A percentile compares a stretch with the other conserved stretches of the same genome.
These are phyloP conservation scores for Drosophila pectinifera DNA, from an alignment of 1,140 invertebrate genomes.

Conservation along the genomic window DNA sequence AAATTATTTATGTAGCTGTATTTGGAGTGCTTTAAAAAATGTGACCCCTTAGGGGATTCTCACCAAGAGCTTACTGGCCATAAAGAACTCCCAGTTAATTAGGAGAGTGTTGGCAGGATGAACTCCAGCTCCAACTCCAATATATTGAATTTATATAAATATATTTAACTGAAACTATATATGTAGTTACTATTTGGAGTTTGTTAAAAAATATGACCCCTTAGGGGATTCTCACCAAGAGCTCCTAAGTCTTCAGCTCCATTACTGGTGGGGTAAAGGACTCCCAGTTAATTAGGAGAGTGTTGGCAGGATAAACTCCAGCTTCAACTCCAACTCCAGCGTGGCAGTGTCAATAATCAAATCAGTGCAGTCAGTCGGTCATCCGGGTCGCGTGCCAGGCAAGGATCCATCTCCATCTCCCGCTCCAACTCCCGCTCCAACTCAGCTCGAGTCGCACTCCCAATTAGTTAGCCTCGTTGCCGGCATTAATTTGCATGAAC, in stretches of 20 bases:
- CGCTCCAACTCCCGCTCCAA: neutral
- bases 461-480: conserved; percentile 63
- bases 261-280: neutral
- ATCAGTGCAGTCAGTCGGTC: conserved; percentile 55
- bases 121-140: no score
- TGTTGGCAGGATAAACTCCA: conserved; percentile 22
- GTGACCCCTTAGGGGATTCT: no score
- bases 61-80: no score
- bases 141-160: no score
- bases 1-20: neutral
- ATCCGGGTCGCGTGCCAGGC: conserved; percentile 38
- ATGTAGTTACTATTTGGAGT: no score
- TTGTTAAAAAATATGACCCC: no score
- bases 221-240: no score
- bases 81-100: conserved; percentile 30
- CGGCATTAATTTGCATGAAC: conserved; percentile 72
- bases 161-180: no score
- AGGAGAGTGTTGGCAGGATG: conserved; percentile 21
- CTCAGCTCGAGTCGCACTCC: neutral
- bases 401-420: neutral
- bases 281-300: conserved; percentile 38
- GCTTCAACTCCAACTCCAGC: neutral
- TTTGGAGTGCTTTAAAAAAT: no score
- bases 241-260: no score
- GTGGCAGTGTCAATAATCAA: conserved; percentile 57